Conservation (phyloP, 1,140 invertebrate species). For the Heliconius congener region DNA sequence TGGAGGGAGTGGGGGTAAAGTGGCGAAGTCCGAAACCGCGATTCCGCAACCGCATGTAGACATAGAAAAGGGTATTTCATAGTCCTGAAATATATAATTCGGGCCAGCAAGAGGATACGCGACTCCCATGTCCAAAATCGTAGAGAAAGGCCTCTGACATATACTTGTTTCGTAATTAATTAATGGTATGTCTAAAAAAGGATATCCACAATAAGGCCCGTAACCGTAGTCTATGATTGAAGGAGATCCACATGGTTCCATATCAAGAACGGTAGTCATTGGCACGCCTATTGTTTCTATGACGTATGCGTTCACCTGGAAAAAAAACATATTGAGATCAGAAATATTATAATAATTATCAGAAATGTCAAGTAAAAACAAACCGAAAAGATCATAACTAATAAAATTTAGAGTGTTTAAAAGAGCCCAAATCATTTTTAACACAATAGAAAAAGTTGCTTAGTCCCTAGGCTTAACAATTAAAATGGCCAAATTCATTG, state of each 20-base stretch:
- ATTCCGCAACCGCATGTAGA: neutral
- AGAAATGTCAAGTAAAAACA: too few species aligned
- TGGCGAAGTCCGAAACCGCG: neutral
- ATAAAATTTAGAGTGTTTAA: too few species aligned
- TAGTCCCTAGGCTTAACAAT: too few species aligned
- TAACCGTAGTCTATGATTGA: slow-evolving; percentile 8
- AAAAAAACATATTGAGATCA: neutral
- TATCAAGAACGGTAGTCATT: slow-evolving; percentile 7
- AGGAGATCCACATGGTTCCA: neutral
- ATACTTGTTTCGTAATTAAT: neutral
- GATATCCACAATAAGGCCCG: neutral
- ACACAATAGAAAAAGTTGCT: too few species aligned
- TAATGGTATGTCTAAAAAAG: neutral
- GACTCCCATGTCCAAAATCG: neutral
- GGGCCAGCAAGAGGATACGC: neutral
- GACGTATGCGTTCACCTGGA: slow-evolving; percentile 10
- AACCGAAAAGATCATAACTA: too few species aligned
- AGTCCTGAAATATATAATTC: neutral
- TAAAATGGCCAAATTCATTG: too few species aligned
- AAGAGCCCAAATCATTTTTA: too few species aligned
- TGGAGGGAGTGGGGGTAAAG: slow-evolving; percentile 26
- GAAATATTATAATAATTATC: neutral
- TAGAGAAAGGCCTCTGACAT: slow-evolving; percentile 10
- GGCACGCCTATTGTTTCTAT: slow-evolving; percentile 8
- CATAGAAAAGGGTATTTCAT: neutral